Percentiles rank a stretch among this genome's conserved stretches.
Evolutionary conservation across 2,113 vertebrate genomes (phyloP).

Genomic region (Herpetotheres cachinnans): DNA sequence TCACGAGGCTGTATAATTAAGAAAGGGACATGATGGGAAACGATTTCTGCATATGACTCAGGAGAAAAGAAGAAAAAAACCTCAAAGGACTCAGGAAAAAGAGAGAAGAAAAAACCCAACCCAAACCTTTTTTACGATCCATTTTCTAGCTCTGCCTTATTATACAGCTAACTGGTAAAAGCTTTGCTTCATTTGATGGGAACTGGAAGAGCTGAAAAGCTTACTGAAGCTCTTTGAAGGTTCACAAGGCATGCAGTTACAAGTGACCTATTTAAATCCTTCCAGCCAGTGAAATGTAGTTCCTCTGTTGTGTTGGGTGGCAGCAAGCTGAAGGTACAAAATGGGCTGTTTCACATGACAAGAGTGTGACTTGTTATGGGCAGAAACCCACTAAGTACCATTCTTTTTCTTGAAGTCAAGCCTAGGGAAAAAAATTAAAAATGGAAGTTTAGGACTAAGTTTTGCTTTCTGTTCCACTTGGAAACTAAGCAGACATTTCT

Average conservation of each 20-base stretch:
- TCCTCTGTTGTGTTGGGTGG: neutral
- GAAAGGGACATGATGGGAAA: neutral
- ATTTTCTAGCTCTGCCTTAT: neutral
- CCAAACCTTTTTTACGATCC: neutral
- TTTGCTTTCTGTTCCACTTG: neutral
- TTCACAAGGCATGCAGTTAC: neutral
- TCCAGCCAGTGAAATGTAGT: neutral
- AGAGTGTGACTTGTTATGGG: neutral
- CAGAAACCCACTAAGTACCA: neutral
- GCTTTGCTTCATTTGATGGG: neutral
- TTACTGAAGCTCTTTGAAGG: neutral
- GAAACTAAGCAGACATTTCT: constrained; percentile 2
- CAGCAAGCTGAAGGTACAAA: neutral
- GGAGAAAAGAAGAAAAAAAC: neutral
- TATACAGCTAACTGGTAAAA: neutral
- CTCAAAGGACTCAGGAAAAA: neutral
- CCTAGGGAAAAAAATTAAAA: neutral
- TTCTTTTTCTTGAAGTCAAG: neutral
- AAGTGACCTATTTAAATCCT: neutral
- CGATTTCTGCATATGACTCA: neutral
- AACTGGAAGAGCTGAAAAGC: neutral
- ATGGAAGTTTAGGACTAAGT: neutral
- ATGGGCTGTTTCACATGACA: neutral
- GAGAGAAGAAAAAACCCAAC: neutral
- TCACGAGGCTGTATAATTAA: neutral